A percentile compares a stretch with the other conserved stretches of the same genome.
Conservation (phyloP, 2,797 vertebrate species). For the Argentina silus region DNA sequence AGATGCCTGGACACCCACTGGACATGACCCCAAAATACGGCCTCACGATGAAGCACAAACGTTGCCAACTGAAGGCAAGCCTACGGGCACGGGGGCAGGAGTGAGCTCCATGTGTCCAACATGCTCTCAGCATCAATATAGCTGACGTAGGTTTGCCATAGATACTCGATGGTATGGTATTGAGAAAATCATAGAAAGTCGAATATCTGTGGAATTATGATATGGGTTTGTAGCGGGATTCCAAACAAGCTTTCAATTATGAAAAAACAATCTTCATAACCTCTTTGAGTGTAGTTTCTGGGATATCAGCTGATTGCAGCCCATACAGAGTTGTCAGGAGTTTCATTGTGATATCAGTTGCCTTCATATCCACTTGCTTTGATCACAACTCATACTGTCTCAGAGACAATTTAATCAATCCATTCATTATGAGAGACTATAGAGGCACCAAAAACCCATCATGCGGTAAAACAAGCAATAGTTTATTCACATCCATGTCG, state of each 20-base stretch:
- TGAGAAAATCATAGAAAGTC: neutral
- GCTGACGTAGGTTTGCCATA: slow-evolving; percentile 20
- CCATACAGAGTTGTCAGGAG: slow-evolving; percentile 21
- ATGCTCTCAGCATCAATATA: neutral
- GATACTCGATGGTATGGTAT: slow-evolving; percentile 7
- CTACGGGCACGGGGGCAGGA: slow-evolving; percentile 49
- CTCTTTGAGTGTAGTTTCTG: slow-evolving; percentile 24
- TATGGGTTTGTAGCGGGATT: slow-evolving; percentile 30
- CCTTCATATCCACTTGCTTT: slow-evolving; percentile 7
- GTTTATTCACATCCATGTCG: neutral
- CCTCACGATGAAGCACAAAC: slow-evolving; percentile 89
- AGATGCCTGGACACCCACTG: slow-evolving; percentile 66
- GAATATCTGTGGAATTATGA: neutral
- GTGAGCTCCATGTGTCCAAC: slow-evolving; percentile 40
- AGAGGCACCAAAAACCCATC: neutral
- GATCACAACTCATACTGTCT: neutral
- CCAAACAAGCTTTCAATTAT: slow-evolving; percentile 27
- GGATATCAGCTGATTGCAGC: slow-evolving; percentile 24
- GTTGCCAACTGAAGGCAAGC: slow-evolving; percentile 76
- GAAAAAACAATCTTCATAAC: slow-evolving; percentile 19
- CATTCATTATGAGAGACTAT: slow-evolving; percentile 2
- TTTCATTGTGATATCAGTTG: slow-evolving; percentile 29
- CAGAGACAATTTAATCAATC: neutral
- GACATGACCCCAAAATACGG: slow-evolving; percentile 89
- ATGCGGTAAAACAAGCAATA: neutral